Base-by-base conservation (phyloP, 2,888 invertebrate species). In the Xestia c-nigrum region DNA sequence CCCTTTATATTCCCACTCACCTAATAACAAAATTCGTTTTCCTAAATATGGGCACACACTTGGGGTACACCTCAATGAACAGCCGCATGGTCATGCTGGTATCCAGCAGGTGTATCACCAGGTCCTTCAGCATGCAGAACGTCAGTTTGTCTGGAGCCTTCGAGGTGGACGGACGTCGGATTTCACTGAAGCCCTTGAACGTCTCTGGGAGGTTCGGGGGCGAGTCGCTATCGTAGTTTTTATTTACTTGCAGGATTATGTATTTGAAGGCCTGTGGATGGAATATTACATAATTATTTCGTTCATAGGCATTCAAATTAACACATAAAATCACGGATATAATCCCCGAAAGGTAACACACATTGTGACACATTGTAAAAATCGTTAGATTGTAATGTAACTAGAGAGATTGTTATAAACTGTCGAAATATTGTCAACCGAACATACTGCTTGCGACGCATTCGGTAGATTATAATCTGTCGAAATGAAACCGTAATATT, bases 101-200 rank as follows among this genome's bases (percentile, higher is more conserved):
- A 90, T 99, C 98, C 74, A 98, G 90, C 57, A 98, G 91, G 88
- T 98, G 98, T 61, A 98, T 91, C 0, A 98, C 96, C 52, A 98
- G 91, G 90, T 98, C 98, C 82, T 97, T 97, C n/a, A 98, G 94
- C 0, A 95, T 92, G 4, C 93, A 92, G 52, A 97, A 92, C 0
- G 96, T 96, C 64, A 97, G 90, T 76, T 94, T 92, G 31, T 95
- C 95, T 0, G 88, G 90, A 5, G 70, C 80, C 81, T 93, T 94
- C 21, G 79, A 89, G 74, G 89, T 87, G 31, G 93, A 81, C 3
- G 95, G 94, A 72, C 96, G 87, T 61, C 91, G 89, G 79, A 97
- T 95, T 74, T 96, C 96, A 0, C 93, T 85, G 89, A 97, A 97
- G 0, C 97, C 97, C 75, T 95, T 93, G 85, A 97, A 97, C 0